A percentile compares a stretch with the other conserved stretches of the same genome.
Evolutionary conservation across 2,797 vertebrate genomes (phyloP).

Genomic region (Rhabdomys pumilio): DNA sequence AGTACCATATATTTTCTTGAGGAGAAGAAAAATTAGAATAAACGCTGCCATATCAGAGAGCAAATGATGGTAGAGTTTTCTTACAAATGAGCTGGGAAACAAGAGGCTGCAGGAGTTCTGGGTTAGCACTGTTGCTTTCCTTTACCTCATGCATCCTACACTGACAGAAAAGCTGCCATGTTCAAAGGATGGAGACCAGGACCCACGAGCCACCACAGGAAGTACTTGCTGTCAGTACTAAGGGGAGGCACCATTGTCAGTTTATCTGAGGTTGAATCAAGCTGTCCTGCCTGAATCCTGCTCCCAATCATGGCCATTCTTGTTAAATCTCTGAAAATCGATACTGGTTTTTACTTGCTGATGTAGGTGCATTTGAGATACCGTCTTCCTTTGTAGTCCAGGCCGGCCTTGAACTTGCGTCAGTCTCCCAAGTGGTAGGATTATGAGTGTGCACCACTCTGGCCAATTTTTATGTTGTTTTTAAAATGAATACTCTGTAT

Average conservation of each 20-base stretch:
- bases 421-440: not conserved
- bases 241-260: not conserved
- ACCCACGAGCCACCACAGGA: not conserved
- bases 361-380: not conserved
- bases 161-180: not conserved
- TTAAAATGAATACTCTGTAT: conserved; percentile 17
- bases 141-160: not conserved
- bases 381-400: not conserved
- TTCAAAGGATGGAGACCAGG: conserved; percentile 8
- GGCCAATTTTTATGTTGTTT: conserved; percentile 12
- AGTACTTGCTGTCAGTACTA: not conserved
- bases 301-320: not conserved
- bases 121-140: not conserved
- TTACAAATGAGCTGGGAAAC: conserved; percentile 9
- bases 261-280: not conserved
- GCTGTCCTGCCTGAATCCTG: not conserved
- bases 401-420: not conserved
- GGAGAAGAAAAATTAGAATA: conserved; percentile 64
- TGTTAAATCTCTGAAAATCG: conserved; percentile 25
- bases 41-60: conserved; percentile 31
- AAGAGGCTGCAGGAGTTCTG: not conserved
- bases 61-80: conserved; percentile 25
- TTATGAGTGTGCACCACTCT: not conserved
- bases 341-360: not conserved
- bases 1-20: conserved; percentile 68